phyloP scores from a whole-genome alignment of 2,888 invertebrate genomes.

The Eupelmus urozonus region DNA sequence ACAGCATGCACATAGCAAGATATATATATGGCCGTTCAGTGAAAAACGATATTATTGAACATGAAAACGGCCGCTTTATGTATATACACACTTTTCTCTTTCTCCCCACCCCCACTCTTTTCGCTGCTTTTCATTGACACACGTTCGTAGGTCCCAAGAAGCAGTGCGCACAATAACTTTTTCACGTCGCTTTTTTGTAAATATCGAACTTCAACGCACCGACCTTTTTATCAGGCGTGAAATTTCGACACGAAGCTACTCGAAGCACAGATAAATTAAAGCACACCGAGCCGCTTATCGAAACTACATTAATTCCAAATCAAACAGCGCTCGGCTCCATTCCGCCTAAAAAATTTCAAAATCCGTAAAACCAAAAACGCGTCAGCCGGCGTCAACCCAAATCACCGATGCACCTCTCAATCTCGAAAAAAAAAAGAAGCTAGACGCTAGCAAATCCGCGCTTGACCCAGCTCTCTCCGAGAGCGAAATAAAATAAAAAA shows the following conservation, averaged over 20 bases:
- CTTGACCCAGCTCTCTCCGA: conserved; percentile 36
- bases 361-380: too few relatives aligned
- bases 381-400: too few relatives aligned
- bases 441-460: not conserved
- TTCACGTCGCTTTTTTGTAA: not conserved
- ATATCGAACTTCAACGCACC: too few relatives aligned
- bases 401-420: too few relatives aligned
- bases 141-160: not conserved
- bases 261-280: too few relatives aligned
- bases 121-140: not conserved
- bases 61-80: conserved; percentile 51
- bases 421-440: not conserved
- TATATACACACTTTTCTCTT: conserved; percentile 26
- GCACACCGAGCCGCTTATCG: too few relatives aligned
- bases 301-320: too few relatives aligned
- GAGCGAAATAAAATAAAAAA: conserved; percentile 3
- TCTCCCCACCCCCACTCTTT: not conserved
- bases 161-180: not conserved
- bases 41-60: conserved; percentile 54
- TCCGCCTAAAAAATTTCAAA: too few relatives aligned
- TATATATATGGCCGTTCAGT: conserved; percentile 56
- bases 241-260: too few relatives aligned
- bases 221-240: too few relatives aligned
- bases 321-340: too few relatives aligned
- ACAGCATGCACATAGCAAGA: conserved; percentile 49